Evolutionary conservation across 2,113 vertebrate genomes (phyloP).

Genomic region (Eleginops maclovinus): DNA sequence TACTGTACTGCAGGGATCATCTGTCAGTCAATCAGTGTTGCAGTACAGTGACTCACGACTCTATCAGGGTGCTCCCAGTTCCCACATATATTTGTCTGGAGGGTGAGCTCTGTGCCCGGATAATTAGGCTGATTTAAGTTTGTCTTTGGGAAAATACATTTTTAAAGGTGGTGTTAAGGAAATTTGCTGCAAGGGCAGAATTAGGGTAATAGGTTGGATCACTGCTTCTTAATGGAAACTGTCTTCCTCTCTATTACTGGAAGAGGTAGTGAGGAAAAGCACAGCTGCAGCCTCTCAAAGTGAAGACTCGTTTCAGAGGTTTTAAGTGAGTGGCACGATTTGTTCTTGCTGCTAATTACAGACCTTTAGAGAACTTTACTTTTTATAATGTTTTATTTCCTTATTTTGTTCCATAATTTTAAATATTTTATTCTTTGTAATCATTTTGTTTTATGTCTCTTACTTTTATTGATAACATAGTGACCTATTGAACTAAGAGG

Average conservation of each 20-base stretch:
- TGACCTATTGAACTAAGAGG: too few species aligned
- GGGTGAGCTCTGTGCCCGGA: neutral
- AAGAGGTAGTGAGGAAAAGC: neutral
- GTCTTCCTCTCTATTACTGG: constrained; percentile 4
- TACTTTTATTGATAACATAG: too few species aligned
- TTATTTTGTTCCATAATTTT: too few species aligned
- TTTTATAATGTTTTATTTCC: too few species aligned
- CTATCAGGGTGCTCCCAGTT: neutral
- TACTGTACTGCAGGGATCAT: constrained; percentile 5
- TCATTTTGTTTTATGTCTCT: too few species aligned
- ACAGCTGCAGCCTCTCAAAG: constrained; percentile 39
- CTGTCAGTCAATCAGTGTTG: constrained; percentile 27
- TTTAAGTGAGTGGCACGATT: constrained; percentile 7
- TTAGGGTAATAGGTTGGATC: constrained; percentile 55
- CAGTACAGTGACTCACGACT: neutral
- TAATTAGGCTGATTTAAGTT: constrained; percentile 41
- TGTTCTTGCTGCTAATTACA: neutral
- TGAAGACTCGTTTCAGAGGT: constrained; percentile 2
- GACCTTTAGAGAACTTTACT: too few species aligned
- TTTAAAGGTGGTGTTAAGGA: constrained; percentile 26
- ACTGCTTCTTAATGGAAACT: constrained; percentile 30
- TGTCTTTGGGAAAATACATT: constrained; percentile 32
- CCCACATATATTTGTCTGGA: neutral
- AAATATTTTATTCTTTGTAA: too few species aligned
- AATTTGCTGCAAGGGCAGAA: constrained; percentile 42